Percentiles rank a stretch among this genome's conserved stretches.
phyloP scores from a whole-genome alignment of 53 echinoderm and acorn worm genomes.

The Paelopatides confundens region DNA sequence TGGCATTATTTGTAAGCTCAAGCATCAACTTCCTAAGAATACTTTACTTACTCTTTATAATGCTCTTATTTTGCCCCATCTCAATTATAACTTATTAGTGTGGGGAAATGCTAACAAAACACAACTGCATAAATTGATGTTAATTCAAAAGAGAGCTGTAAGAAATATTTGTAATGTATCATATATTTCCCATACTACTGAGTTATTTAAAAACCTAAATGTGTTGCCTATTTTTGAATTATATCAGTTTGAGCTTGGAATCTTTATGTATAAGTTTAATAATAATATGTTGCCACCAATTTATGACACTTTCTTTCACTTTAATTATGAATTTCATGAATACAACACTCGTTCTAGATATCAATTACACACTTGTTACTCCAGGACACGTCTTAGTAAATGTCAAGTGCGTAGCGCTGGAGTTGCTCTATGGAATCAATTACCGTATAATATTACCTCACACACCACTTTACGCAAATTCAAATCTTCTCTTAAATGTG shows the following conservation, averaged over 20 bases:
- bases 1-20: background rate
- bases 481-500: too few relatives aligned
- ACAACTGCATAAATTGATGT: too few relatives aligned
- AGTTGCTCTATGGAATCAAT: too few relatives aligned
- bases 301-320: background rate
- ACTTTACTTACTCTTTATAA: background rate
- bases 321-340: background rate
- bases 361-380: background rate
- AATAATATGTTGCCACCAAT: background rate
- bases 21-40: background rate
- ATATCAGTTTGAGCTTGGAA: background rate
- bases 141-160: background rate
- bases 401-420: too few relatives aligned
- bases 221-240: background rate
- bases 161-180: background rate
- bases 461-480: too few relatives aligned
- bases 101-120: background rate
- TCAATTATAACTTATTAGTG: background rate
- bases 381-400: background rate
- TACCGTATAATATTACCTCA: too few relatives aligned
- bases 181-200: background rate
- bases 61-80: background rate
- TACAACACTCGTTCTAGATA: background rate
- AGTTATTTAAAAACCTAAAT: background rate
- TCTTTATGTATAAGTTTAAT: conserved; percentile 8